Base-by-base conservation (phyloP, 2,113 vertebrate genomes). In the Hylia prasina region DNA sequence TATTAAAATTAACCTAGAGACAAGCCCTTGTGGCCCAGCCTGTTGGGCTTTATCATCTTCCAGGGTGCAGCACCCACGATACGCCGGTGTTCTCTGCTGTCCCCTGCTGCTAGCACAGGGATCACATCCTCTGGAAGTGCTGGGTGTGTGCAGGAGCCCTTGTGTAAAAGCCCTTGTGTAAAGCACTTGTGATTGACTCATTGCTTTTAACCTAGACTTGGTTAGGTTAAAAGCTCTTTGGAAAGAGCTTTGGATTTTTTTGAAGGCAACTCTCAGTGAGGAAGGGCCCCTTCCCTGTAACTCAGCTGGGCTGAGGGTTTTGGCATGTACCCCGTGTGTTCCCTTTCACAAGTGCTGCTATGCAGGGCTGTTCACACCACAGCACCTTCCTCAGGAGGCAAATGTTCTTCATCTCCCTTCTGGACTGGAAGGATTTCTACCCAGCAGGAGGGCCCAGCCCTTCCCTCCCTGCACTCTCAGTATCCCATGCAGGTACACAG, bases 241-340 rank as follows among this genome's bases (percentile, higher is more conserved):
- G 44, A 27, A 83, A 77, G 72, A 72, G 20, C 16, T 60, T 54
- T 65, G 35, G 18, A 2, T 16, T 13, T 25, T 51, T 63, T 83
- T 50, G 30, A 39, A 37, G 23, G 30, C 44, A 45, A 2, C 6
- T 68, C 10, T 80, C 2, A 1, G 15, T 16, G 18, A 64, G n/a
- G 31, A 66, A 70, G 15, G 10, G 17, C 65, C 22, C 7, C 11
- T 28, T 68, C 5, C 21, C 50, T 21, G 14, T 15, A 58, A 16
- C 23, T 69, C 54, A 45, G 16, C 53, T 50, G 65, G 37, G 25
- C 28, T 15, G 35, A 12, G 33, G 6, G 7, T 17, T 63, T 53
- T 25, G 21, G 21, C n/a, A 13, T 0, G 0, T 28, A 7, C 3
- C 33, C 50, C 7, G 0, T 6, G 4, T 18, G 11, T 14, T 28